These are phyloP conservation scores for Drosophila parthenogenetica DNA, from an alignment of 2,888 invertebrate genomes.

Conservation along the genomic window DNA sequence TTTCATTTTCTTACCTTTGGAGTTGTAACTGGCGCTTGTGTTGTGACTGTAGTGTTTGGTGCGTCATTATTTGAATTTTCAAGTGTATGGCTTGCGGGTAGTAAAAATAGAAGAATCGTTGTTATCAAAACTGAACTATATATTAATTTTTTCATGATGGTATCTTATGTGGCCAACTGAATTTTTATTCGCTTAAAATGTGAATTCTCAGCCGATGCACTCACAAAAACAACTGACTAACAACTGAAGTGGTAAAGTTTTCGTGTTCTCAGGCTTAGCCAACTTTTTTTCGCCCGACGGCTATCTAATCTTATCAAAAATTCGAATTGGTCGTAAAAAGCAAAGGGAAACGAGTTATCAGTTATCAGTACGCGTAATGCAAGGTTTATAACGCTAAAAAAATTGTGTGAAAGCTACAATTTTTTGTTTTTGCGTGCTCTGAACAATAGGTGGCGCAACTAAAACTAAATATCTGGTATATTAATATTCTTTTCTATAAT, in stretches of 20 bases:
- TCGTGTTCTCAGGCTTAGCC: slow-evolving; percentile 26
- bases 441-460: neutral
- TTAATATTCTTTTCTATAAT: too few species aligned
- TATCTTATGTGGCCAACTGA: slow-evolving; percentile 5
- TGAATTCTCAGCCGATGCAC: slow-evolving; percentile 1
- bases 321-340: slow-evolving; percentile 13
- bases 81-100: slow-evolving; percentile 12
- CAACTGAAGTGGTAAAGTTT: slow-evolving; percentile 27
- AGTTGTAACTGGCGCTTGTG: neutral
- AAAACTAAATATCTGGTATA: too few species aligned
- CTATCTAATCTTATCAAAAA: slow-evolving; percentile 57
- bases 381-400: neutral
- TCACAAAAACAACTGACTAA: slow-evolving; percentile 38
- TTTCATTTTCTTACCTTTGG: slow-evolving; percentile 25
- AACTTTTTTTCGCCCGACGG: slow-evolving; percentile 23
- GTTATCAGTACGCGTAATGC: slow-evolving; percentile 11
- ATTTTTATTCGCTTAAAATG: neutral
- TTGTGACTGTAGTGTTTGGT: neutral
- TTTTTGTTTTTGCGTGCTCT: neutral
- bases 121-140: slow-evolving; percentile 6
- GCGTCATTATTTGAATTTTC: slow-evolving; percentile 11
- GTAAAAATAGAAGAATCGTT: slow-evolving; percentile 14
- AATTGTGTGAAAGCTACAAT: neutral
- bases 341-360: slow-evolving; percentile 9
- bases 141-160: slow-evolving; percentile 33